A percentile compares a stretch with the other conserved stretches of the same genome.
Conservation (phyloP, 2,113 vertebrate species). For the Plotosus lineatus region DNA sequence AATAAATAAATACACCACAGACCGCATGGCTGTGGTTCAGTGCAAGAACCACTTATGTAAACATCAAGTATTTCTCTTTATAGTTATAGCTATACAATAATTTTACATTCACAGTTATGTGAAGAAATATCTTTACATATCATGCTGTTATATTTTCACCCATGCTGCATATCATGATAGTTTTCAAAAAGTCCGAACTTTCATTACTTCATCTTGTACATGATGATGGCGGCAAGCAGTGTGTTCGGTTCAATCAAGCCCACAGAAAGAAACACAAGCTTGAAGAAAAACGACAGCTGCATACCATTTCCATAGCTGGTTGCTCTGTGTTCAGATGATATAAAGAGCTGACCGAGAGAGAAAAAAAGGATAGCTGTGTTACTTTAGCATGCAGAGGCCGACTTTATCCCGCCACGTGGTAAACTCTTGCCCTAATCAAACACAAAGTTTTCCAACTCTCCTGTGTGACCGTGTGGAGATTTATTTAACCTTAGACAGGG, state of each 20-base stretch:
- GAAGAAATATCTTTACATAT: neutral
- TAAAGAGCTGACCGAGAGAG: neutral
- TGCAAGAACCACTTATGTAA: neutral
- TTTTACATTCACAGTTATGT: neutral
- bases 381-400: conserved; percentile 13
- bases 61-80: neutral
- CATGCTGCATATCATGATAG: neutral
- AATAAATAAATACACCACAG: neutral
- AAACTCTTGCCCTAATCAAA: conserved; percentile 37
- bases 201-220: conserved; percentile 3
- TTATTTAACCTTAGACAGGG: conserved; percentile 37
- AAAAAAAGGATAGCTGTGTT: neutral
- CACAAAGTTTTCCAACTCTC: conserved; percentile 24
- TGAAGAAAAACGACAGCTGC: conserved; percentile 19
- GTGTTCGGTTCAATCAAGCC: conserved; percentile 31
- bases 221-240: conserved; percentile 6
- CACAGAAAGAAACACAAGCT: conserved; percentile 6
- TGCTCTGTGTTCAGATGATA: conserved; percentile 26
- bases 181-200: neutral
- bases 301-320: conserved; percentile 3
- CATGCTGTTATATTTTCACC: neutral
- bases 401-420: neutral
- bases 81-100: neutral
- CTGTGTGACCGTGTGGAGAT: conserved; percentile 35
- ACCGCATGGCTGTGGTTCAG: neutral